Evolutionary conservation across 2,888 invertebrate species (phyloP).

Genomic region (Thera obeliscata): DNA sequence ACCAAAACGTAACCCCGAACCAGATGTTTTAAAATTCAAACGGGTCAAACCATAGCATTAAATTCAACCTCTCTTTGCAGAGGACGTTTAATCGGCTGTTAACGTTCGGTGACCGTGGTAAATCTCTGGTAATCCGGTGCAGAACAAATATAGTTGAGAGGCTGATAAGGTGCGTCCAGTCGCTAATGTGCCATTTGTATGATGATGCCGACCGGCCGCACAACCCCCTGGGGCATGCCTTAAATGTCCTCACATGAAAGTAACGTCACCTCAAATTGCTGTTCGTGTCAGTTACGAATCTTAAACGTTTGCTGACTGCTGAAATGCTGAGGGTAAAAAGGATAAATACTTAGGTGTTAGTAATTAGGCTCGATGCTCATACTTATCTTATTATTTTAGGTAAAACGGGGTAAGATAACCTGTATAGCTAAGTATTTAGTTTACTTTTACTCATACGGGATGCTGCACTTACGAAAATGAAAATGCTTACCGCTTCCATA

Average conservation of each 20-base stretch:
- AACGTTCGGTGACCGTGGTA: conserved; percentile 78
- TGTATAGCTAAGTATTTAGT: too few species aligned
- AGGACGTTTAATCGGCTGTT: conserved; percentile 79
- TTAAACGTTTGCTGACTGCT: conserved; percentile 36
- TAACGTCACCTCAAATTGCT: conserved; percentile 45
- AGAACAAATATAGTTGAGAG: conserved; percentile 83
- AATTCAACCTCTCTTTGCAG: conserved; percentile 77
- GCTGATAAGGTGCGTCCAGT: conserved; percentile 81
- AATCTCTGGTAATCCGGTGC: conserved; percentile 79
- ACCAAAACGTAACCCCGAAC: conserved; percentile 49
- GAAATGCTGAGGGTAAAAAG: conserved; percentile 30
- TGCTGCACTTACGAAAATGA: too few species aligned
- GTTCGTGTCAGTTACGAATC: conserved; percentile 43
- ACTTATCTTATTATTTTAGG: conserved; percentile 5
- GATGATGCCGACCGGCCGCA: conserved; percentile 65
- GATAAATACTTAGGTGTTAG: conserved; percentile 8
- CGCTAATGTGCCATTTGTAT: conserved; percentile 83
- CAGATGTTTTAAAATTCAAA: conserved; percentile 59
- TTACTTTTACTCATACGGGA: too few species aligned
- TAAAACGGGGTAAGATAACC: too few species aligned
- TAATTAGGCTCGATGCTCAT: conserved; percentile 2
- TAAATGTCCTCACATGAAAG: conserved; percentile 58
- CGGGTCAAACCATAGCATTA: conserved; percentile 61
- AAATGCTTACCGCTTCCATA: too few species aligned
- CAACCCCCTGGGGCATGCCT: conserved; percentile 44